phyloP scores from a whole-genome alignment of 2,888 invertebrate species.

The Halocaridina rubra region DNA sequence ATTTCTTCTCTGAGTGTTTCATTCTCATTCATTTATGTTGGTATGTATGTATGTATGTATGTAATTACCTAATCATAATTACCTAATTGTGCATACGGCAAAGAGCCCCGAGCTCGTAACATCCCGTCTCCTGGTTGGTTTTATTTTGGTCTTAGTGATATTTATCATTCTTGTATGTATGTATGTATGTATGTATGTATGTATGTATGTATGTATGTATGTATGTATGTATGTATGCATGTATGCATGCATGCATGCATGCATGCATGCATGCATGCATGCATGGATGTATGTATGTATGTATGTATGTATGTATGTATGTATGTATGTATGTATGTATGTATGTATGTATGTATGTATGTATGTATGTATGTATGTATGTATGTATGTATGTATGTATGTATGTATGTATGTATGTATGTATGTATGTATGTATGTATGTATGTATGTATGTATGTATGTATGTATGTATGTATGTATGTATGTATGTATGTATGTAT shows the following conservation, averaged over 20 bases:
- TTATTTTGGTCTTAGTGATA: too few species aligned
- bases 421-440: background rate
- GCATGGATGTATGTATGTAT: too few species aligned
- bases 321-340: slow-evolving; percentile 5
- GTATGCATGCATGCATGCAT: background rate
- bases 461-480: background rate
- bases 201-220: background rate
- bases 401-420: background rate
- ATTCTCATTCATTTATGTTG: too few species aligned
- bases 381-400: background rate
- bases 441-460: background rate
- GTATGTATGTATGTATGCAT: background rate
- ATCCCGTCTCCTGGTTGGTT: too few species aligned
- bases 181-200: background rate
- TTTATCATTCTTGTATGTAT: too few species aligned
- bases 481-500: background rate
- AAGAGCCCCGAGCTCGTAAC: too few species aligned
- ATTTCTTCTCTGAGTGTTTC: too few species aligned
- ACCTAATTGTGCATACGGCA: too few species aligned
- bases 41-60: too few species aligned
- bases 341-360: background rate
- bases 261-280: background rate
- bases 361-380: background rate
- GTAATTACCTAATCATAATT: too few species aligned
- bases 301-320: background rate